Conservation (phyloP, 2,113 vertebrate species). For the Grus americana region DNA sequence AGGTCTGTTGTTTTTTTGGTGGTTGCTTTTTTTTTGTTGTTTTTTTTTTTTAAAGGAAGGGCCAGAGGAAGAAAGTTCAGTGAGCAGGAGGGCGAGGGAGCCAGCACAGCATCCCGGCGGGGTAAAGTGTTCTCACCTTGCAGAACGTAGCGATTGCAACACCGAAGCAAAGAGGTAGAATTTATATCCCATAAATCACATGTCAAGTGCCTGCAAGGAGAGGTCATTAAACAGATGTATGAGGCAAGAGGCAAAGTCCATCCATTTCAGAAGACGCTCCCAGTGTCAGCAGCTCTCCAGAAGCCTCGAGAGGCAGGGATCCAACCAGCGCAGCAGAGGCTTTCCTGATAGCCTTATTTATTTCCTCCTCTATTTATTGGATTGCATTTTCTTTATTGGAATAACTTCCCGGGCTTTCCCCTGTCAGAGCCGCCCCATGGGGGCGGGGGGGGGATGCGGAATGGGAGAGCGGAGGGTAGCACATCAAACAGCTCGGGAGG, state of each 20-base stretch:
- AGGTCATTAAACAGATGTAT: constrained; percentile 69
- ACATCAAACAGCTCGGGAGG: not conserved
- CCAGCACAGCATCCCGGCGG: not conserved
- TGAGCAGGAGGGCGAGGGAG: not conserved
- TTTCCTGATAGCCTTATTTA: not conserved
- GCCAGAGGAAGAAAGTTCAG: not conserved
- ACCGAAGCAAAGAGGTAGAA: constrained; percentile 5
- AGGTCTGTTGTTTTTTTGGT: not conserved
- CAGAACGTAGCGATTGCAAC: not conserved
- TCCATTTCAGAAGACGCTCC: constrained; percentile 52
- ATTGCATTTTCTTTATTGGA: not conserved
- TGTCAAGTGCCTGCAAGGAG: constrained; percentile 53
- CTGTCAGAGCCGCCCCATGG: not conserved
- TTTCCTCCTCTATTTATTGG: not conserved
- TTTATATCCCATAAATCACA: constrained; percentile 52
- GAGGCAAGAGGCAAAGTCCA: constrained; percentile 64
- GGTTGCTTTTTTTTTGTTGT: not conserved
- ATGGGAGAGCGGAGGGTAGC: not conserved
- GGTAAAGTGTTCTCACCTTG: constrained; percentile 43
- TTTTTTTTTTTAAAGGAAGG: constrained; percentile 5
- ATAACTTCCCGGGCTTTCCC: not conserved
- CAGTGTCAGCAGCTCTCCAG: constrained; percentile 50
- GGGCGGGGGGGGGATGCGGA: not conserved
- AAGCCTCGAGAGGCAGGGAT: constrained; percentile 9
- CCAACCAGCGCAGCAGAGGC: not conserved